Evolutionary conservation across 2,888 invertebrate genomes (phyloP).

Genomic region (Ormyrus thymus): DNA sequence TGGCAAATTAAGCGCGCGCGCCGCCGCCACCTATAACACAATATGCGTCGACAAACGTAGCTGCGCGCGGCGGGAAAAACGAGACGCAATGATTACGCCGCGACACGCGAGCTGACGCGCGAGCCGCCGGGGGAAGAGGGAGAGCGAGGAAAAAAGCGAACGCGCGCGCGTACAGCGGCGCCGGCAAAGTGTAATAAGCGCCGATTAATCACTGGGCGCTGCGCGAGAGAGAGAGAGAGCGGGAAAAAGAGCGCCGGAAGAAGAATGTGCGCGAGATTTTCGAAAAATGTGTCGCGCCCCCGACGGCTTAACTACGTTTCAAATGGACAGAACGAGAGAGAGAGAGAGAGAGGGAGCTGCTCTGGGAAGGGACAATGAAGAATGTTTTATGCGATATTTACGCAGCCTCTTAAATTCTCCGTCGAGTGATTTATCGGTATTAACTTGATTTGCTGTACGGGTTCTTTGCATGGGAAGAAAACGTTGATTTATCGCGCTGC

Average conservation of each 20-base stretch:
- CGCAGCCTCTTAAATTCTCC: constrained; percentile 42
- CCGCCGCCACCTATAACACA: neutral
- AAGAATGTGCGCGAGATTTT: constrained; percentile 23
- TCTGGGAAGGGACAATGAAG: constrained; percentile 10
- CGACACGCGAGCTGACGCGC: constrained; percentile 1
- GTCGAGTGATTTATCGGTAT: constrained; percentile 39
- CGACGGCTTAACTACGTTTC: too few relatives aligned
- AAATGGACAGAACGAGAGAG: neutral
- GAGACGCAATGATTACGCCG: constrained; percentile 40
- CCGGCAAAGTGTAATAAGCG: constrained; percentile 26
- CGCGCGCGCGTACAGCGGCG: too few relatives aligned
- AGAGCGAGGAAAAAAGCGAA: neutral
- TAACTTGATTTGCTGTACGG: constrained; percentile 20
- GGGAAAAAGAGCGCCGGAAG: neutral
- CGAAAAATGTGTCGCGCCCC: constrained; percentile 25
- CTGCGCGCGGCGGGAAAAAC: constrained; percentile 7
- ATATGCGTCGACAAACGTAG: neutral
- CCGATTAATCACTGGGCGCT: constrained; percentile 35
- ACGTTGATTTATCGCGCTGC: constrained; percentile 21
- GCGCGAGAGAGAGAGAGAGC: neutral
- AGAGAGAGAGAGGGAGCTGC: neutral
- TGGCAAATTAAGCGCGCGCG: constrained; percentile 39
- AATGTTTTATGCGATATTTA: constrained; percentile 48
- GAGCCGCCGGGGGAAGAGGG: neutral
- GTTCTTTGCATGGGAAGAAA: constrained; percentile 24